Percentiles rank a stretch among this genome's conserved stretches.
Conservation (phyloP, 2,113 vertebrate species). For the Cyprinodon variegatus region DNA sequence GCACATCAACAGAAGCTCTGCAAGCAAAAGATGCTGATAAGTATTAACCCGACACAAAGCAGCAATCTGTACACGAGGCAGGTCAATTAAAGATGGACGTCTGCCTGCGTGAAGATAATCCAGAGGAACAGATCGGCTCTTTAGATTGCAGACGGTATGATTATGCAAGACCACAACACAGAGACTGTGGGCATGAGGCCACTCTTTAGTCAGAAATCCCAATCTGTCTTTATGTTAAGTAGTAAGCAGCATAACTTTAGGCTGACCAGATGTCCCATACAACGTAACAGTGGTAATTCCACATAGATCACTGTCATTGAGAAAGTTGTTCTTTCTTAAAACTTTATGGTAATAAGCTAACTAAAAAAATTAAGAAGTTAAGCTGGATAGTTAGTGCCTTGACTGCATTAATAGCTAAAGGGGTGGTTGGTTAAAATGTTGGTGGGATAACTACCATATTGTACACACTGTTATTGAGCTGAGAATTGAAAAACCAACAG, state of each 20-base stretch:
- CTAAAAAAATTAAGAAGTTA: too few relatives aligned
- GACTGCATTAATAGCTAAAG: too few relatives aligned
- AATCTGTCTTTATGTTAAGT: conserved; percentile 46
- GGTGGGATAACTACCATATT: too few relatives aligned
- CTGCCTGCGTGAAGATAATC: conserved; percentile 34
- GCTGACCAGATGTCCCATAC: conserved; percentile 59
- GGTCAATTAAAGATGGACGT: conserved; percentile 37
- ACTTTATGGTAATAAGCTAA: not conserved
- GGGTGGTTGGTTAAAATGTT: too few relatives aligned
- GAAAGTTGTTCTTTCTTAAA: not conserved
- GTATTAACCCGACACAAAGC: conserved; percentile 22
- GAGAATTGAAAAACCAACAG: too few relatives aligned
- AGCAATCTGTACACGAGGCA: conserved; percentile 17
- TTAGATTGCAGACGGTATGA: conserved; percentile 30
- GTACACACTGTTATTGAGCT: too few relatives aligned
- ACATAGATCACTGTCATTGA: conserved; percentile 33
- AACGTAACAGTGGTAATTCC: conserved; percentile 36
- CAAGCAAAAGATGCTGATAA: conserved; percentile 15
- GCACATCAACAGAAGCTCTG: conserved; percentile 27
- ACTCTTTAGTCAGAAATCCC: conserved; percentile 38
- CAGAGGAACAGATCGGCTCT: conserved; percentile 26
- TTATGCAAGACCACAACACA: conserved; percentile 38
- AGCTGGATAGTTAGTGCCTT: too few relatives aligned
- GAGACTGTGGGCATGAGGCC: conserved; percentile 22
- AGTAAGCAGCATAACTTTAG: conserved; percentile 45